Evolutionary conservation across 2,113 vertebrate genomes (phyloP).

Genomic region (Balaeniceps rex): DNA sequence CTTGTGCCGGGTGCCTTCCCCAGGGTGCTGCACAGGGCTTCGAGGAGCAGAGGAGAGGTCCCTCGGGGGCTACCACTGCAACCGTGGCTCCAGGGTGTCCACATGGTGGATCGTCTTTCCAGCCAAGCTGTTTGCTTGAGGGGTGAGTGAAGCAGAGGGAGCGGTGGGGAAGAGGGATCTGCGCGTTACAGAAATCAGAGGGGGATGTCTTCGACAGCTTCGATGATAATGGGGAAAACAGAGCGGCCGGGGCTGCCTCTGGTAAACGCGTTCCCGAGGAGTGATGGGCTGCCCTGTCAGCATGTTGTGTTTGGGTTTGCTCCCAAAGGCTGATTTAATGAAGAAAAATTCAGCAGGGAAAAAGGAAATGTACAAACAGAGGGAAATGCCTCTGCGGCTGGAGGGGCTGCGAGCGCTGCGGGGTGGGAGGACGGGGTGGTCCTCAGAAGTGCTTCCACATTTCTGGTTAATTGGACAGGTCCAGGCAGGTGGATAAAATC

Average conservation of each 20-base stretch:
- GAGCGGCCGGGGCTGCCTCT: not conserved
- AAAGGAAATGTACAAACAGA: not conserved
- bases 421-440: not conserved
- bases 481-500: not conserved
- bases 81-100: rapidly evolving
- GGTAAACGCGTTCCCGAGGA: rapidly evolving
- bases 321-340: not conserved
- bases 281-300: not conserved
- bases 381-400: not conserved
- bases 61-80: not conserved
- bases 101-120: rapidly evolving
- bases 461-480: not conserved
- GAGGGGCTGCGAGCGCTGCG: not conserved
- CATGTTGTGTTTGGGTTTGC: not conserved
- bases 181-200: not conserved
- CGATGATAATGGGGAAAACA: not conserved
- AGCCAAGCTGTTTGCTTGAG: not conserved
- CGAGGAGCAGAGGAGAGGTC: not conserved
- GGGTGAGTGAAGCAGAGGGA: not conserved
- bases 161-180: rapidly evolving
- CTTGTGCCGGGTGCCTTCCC: not conserved
- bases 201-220: no score
- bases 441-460: not conserved
- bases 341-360: not conserved
- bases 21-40: not conserved